These are phyloP conservation scores for Danio kyathit DNA, from an alignment of 2,797 vertebrate species.

Conservation along the genomic window DNA sequence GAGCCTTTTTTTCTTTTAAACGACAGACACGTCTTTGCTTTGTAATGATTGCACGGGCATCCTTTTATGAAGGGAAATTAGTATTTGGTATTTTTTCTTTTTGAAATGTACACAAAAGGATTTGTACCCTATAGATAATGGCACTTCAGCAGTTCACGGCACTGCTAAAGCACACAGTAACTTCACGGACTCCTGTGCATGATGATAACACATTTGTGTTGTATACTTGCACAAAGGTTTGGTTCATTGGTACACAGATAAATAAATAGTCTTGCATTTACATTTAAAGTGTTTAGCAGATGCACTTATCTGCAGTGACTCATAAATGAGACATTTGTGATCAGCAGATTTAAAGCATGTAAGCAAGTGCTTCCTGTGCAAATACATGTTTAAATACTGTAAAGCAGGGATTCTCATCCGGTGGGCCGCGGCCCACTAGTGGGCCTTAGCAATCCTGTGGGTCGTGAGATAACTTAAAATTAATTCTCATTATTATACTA, in stretches of 20 bases:
- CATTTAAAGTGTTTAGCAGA: slow-evolving; percentile 25
- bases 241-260: not conserved
- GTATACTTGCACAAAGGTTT: not conserved
- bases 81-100: slow-evolving; percentile 6
- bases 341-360: slow-evolving; percentile 20
- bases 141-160: slow-evolving; percentile 20
- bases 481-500: too few species aligned
- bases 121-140: slow-evolving; percentile 22
- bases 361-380: not conserved
- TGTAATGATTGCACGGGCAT: slow-evolving; percentile 31
- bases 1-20: slow-evolving; percentile 30
- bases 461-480: too few species aligned
- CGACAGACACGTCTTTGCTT: slow-evolving; percentile 25
- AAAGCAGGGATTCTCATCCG: not conserved
- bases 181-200: not conserved
- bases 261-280: not conserved
- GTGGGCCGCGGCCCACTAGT: too few species aligned
- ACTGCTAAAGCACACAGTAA: slow-evolving; percentile 28
- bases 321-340: slow-evolving; percentile 7
- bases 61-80: slow-evolving; percentile 30
- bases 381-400: slow-evolving; percentile 8
- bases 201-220: slow-evolving; percentile 20
- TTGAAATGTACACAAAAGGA: slow-evolving; percentile 37
- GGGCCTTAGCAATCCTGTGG: too few species aligned
- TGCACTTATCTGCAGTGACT: slow-evolving; percentile 4